Base-by-base conservation (phyloP, 2,888 invertebrate species). In the Dicycla oo region DNA sequence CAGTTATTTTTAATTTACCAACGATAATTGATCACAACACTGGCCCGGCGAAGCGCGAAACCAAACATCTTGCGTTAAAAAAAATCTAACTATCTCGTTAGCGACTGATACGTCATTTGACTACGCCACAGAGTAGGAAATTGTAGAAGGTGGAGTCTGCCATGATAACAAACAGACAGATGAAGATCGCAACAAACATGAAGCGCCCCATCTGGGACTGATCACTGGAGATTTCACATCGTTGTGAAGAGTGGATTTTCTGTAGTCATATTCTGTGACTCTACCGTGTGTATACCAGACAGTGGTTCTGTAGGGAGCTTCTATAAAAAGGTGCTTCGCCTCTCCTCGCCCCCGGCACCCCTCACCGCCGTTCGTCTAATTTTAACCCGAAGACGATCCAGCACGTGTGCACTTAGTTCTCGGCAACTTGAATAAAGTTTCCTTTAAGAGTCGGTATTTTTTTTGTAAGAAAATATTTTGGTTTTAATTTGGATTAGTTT, bases 241-340 rank as follows among this genome's bases (percentile, higher is more conserved):
- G 49, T 23, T 49, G 49, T 49, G 11, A 43, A 20, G 2, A 80
- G 45, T 80, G 77, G 73, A 43, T 64, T 54, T 80, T 73, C 80
- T 80, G 80, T 68, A 43, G 23, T 49, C 15, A 20, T 77, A 69
- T 64, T 80, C 62, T 77, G 60, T 80, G 64, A 20, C 85, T 85
- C 78, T 81, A 81, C 85, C 87, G 88, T 88, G 84, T 87, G 88
- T 89, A 88, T 89, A 89, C 87, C 87, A 92, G 93, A 92, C 91
- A 91, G 90, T 89, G 90, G 86, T 91, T 89, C 88, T 90, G 91
- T 87, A 91, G 89, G 89, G 89, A 90, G 93, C 87, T 92, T 94
- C 95, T 95, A 95, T 95, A 95, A 95, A 95, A 95, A 95, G 95
- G 94, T 91, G 91, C 93, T 94, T 92, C 93, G 92, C 92, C 89